Evolutionary conservation across 2,797 vertebrate genomes (phyloP).

Genomic region (Hoplostethus mediterraneus): DNA sequence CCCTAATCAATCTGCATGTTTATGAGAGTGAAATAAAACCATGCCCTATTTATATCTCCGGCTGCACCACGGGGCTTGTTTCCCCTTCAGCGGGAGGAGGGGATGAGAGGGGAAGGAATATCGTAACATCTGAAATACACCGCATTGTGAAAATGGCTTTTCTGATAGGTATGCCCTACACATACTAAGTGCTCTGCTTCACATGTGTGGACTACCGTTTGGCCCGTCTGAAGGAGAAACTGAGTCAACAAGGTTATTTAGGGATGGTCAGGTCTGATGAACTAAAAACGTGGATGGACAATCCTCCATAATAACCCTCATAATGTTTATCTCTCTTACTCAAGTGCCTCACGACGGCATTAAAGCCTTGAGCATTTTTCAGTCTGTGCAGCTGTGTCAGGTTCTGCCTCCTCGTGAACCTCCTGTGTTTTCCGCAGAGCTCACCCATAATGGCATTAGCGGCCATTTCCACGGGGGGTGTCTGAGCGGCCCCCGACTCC

Average conservation of each 20-base stretch:
- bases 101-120: slow-evolving; percentile 63
- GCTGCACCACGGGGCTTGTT: slow-evolving; percentile 72
- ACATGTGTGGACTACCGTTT: slow-evolving; percentile 38
- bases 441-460: slow-evolving; percentile 75
- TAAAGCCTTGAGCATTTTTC: slow-evolving; percentile 45
- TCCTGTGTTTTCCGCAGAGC: slow-evolving; percentile 62
- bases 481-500: slow-evolving; percentile 52
- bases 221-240: slow-evolving; percentile 26
- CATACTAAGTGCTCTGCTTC: slow-evolving; percentile 71
- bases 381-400: slow-evolving; percentile 51
- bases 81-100: slow-evolving; percentile 72
- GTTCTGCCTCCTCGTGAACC: slow-evolving; percentile 54
- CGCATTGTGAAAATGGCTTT: slow-evolving; percentile 80
- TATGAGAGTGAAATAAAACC: slow-evolving; percentile 86
- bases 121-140: slow-evolving; percentile 68
- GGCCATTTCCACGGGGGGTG: slow-evolving; percentile 60
- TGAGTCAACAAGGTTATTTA: slow-evolving; percentile 65
- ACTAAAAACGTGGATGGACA: slow-evolving; percentile 52
- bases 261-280: slow-evolving; percentile 47
- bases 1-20: slow-evolving; percentile 88
- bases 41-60: slow-evolving; percentile 82
- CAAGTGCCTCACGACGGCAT: slow-evolving; percentile 32
- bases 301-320: slow-evolving; percentile 41
- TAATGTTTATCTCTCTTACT: slow-evolving; percentile 44
- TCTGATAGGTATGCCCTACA: slow-evolving; percentile 66